Percentiles rank a stretch among this genome's conserved stretches.
These are phyloP conservation scores for Myripristis jacobus DNA, from an alignment of 2,797 vertebrate species.

Conservation along the genomic window DNA sequence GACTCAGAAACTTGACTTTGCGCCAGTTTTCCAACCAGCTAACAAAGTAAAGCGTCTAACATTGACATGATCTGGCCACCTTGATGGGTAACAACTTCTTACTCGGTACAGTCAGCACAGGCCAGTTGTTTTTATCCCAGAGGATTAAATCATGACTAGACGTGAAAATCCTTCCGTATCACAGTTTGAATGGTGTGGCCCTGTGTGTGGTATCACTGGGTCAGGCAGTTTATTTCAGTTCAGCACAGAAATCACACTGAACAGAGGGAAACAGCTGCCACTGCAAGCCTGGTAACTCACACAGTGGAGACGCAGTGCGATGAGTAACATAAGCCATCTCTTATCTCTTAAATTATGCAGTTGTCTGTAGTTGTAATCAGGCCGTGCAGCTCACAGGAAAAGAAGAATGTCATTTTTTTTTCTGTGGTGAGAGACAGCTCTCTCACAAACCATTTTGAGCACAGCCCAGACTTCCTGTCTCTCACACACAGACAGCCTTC, in stretches of 20 bases:
- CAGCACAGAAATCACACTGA: background rate
- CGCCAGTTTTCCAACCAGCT: no score
- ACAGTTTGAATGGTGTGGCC: no score
- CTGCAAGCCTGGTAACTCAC: background rate
- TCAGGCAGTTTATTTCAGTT: background rate
- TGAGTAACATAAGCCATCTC: background rate
- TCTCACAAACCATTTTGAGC: constrained; percentile 48
- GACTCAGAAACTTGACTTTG: no score
- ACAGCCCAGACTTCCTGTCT: constrained; percentile 79
- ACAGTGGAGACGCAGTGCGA: background rate
- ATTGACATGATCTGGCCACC: no score
- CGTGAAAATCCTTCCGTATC: no score
- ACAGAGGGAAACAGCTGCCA: background rate
- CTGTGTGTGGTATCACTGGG: no score
- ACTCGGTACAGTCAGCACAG: no score
- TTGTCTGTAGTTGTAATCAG: background rate
- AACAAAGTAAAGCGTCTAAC: no score
- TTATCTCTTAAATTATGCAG: background rate
- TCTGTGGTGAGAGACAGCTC: constrained; percentile 61
- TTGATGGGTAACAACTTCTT: no score
- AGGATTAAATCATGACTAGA: no score
- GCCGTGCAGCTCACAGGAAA: constrained; percentile 6
- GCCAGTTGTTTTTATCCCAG: no score
- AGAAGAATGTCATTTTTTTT: background rate
- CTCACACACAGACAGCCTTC: constrained; percentile 37